Evolutionary conservation across 1,140 invertebrate species (phyloP), one percentile per base, ranked within the genome.

Genomic region (Halictus rubicundus): DNA sequence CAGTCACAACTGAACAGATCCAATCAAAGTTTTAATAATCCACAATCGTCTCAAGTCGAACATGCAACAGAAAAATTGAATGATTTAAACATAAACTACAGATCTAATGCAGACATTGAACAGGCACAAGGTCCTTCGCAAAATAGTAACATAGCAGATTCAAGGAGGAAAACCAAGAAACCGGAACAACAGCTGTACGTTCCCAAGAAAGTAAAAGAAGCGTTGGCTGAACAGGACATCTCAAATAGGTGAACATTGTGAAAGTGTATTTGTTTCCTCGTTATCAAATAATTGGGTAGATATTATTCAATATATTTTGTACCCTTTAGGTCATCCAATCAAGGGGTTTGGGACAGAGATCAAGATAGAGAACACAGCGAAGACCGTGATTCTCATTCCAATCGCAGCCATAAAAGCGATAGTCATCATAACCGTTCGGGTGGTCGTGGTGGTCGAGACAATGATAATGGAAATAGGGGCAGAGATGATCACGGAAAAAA

Each of bases 151-250:
- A 68, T 57, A 19, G 83, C 87, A 81, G 82, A 84, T 64, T 85
- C 86, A 39, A 80, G 78, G 52, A 89, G 85, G 77, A 93, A 91
- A 81, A 89, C 78, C 72, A 94, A 94, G 87, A 95, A 95, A 88
- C 94, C 94, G 54, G 94, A 95, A 82, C 93, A 94, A 83, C 89
- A 88, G 57, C 88, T 94, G 42, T 95, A 95, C 84, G 91, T 95
- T 80, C 94, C 94, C 27, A 94, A 94, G 88, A 92, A 93, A 84
- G 89, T 94, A 54, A 93, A 94, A 80, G 93, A 94, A 89, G 91
- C 93, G 78, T 88, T 93, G 80, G 92, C 92, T 71, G 92, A 92
- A 80, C 87, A 88, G 57, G 92, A 93, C 74, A 85, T 86, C 71
- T 73, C 46, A 84, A 81, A 81, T 76, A 75, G 71, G 69, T 79